Evolutionary conservation across 2,113 vertebrate genomes (phyloP).

Genomic region (Egretta garzetta): DNA sequence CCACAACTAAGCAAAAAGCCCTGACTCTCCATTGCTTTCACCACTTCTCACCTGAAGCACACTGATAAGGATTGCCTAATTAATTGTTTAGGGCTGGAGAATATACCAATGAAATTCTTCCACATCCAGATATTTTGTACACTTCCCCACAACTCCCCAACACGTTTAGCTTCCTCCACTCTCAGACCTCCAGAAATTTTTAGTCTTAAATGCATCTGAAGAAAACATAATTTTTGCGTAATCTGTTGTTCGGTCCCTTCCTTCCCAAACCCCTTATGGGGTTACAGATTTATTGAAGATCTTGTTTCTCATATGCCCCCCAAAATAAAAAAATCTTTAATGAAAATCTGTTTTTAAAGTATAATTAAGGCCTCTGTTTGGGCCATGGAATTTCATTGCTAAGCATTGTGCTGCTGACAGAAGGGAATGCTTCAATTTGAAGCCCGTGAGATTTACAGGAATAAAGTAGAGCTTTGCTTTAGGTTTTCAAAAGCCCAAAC

Average conservation of each 20-base stretch:
- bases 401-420: constrained; percentile 10
- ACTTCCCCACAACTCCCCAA: accelerated
- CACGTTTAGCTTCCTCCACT: neutral
- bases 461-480: constrained; percentile 56
- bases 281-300: neutral
- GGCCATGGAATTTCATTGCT: constrained; percentile 19
- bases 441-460: constrained; percentile 54
- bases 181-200: neutral
- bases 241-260: neutral
- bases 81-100: neutral
- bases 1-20: neutral
- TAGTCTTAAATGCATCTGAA: neutral
- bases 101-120: neutral
- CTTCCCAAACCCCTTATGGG: neutral
- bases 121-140: neutral
- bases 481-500: constrained; percentile 42
- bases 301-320: neutral
- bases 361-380: neutral
- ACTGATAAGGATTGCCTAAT: neutral
- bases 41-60: neutral
- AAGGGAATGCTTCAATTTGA: constrained; percentile 40
- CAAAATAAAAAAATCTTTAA: neutral
- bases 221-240: neutral
- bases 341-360: neutral
- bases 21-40: neutral